These are phyloP conservation scores for Muntiacus reevesi DNA, from an alignment of 2,113 vertebrate species.

Conservation along the genomic window DNA sequence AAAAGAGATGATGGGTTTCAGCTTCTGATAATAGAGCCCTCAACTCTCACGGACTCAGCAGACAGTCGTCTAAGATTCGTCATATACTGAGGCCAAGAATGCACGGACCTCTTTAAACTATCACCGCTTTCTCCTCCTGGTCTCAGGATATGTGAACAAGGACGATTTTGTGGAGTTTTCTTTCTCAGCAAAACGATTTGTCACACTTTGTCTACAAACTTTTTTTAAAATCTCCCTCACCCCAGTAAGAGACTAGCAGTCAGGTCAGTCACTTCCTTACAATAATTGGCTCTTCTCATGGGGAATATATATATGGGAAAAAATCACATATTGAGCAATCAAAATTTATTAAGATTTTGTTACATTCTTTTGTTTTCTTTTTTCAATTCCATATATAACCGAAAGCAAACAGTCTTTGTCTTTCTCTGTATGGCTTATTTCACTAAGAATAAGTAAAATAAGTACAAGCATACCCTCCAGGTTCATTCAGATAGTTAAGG, in stretches of 20 bases:
- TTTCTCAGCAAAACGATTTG: neutral
- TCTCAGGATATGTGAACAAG: neutral
- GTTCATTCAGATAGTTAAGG: neutral
- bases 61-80: neutral
- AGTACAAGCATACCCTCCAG: neutral
- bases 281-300: neutral
- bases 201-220: neutral
- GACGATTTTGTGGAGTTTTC: neutral
- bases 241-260: neutral
- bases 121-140: neutral
- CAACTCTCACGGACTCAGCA: neutral
- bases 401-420: neutral
- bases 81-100: neutral
- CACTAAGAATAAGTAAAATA: neutral
- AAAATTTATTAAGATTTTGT: conserved; percentile 6
- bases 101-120: neutral
- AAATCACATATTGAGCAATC: neutral
- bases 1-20: neutral
- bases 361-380: neutral
- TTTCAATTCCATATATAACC: neutral
- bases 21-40: neutral
- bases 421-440: neutral
- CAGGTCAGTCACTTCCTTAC: conserved; percentile 9
- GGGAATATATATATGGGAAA: neutral
- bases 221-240: neutral